Evolutionary conservation across 2,113 vertebrate genomes (phyloP).

Genomic region (Phrynocephalus versicolor): DNA sequence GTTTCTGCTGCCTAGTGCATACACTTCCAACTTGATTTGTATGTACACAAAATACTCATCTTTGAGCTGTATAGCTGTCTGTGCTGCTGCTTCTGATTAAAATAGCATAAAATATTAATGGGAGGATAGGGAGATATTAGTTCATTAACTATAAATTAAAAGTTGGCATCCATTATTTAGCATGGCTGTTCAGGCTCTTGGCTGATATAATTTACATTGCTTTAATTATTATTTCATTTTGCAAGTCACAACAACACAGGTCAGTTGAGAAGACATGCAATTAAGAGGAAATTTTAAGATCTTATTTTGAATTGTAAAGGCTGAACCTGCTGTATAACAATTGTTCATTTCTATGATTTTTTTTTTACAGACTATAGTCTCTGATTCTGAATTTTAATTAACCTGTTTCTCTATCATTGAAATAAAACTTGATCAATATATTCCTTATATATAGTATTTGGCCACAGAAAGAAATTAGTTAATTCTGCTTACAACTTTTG

Average conservation of each 20-base stretch:
- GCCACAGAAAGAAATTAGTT: too few species aligned
- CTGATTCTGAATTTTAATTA: constrained; percentile 8
- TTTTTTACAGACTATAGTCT: background rate
- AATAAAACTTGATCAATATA: too few species aligned
- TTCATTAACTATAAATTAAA: constrained; percentile 58
- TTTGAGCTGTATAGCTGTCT: constrained; percentile 45
- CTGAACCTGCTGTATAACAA: background rate
- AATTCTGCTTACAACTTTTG: too few species aligned
- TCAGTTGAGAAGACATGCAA: constrained; percentile 19
- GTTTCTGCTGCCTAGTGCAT: background rate
- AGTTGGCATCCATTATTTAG: constrained; percentile 55
- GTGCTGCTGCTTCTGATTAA: constrained; percentile 43
- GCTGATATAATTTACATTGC: constrained; percentile 34
- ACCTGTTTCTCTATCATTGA: background rate
- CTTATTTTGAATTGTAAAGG: constrained; percentile 18
- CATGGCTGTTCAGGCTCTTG: constrained; percentile 34
- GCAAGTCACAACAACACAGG: background rate
- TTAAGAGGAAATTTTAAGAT: background rate
- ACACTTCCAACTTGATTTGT: constrained; percentile 38
- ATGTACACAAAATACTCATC: constrained; percentile 19
- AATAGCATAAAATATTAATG: constrained; percentile 56
- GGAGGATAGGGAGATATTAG: constrained; percentile 52
- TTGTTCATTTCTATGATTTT: background rate
- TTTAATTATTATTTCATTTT: constrained; percentile 50
- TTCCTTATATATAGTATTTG: too few species aligned